Evolutionary conservation across 2,888 invertebrate species (phyloP), one percentile per base, ranked within the genome.

Genomic region (Drosophila peninsularis): DNA sequence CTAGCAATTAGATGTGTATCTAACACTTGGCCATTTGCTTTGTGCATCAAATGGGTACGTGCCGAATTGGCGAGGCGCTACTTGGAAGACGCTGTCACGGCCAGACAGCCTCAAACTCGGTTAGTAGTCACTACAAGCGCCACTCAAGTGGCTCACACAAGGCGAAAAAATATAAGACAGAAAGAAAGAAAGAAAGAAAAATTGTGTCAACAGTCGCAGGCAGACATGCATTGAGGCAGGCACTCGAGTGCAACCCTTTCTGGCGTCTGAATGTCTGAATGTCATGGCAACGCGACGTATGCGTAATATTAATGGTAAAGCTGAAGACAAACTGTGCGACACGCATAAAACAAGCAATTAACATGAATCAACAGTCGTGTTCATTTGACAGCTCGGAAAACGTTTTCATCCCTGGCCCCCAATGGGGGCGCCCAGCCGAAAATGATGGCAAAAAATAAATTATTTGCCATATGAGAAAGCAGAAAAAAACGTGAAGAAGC

Each of bases 1-100:
- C 64, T 70, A 63, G 77, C 80, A 82, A 86, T 86, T 78, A 86
- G 78, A 88, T 82, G 81, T 88, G 83, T 86, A 82, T 82, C 73
- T 71, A 85, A 80, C 88, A 88, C 80, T 82, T 88, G 78, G 80
- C 73, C 75, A 72, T 78, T 88, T 82, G 62, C 78, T 77, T 68
- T 75, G 65, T 75, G 65, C 68, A 82, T 68, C 77, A 76, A 82
- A 82, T 75, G 77, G 75, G 66, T 41, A 87, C 88, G 82, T 82
- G 82, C 78, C 78, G 71, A 81, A 84, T 81, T 87, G 85, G 67
- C 63, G 70, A 62, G 69, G 61, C 70, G 72, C 75, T 75, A 56
- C 78, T 78, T 64, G 85, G 9, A 19, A 30, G 39, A 71, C 71
- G 79, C 80, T 74, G 81, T 88, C 88, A 82, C 82, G 63, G 64